Conservation (phyloP, 2,888 invertebrate genomes). For the Apamea epomidion region DNA sequence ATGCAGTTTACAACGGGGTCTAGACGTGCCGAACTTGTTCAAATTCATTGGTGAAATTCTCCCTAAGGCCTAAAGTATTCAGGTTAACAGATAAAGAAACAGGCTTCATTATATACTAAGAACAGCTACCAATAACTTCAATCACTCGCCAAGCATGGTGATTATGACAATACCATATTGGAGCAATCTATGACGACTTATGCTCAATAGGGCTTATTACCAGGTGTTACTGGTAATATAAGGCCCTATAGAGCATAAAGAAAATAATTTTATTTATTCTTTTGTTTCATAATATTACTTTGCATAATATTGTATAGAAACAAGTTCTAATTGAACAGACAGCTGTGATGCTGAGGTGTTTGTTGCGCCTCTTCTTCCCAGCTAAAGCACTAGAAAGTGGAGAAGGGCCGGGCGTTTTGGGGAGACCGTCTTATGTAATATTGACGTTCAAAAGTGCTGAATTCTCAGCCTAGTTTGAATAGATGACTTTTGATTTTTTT, state of each 20-base stretch:
- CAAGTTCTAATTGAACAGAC: neutral
- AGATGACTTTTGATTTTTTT: neutral
- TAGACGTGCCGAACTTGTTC: neutral
- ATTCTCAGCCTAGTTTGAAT: neutral
- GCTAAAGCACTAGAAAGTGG: neutral
- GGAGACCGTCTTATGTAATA: neutral
- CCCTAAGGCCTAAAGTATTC: neutral
- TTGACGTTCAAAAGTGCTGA: neutral
- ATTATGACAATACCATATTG: slow-evolving; percentile 21
- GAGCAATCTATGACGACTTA: slow-evolving; percentile 4
- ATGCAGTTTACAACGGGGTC: neutral
- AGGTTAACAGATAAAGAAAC: slow-evolving; percentile 17
- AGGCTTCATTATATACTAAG: slow-evolving; percentile 4
- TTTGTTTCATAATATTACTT: neutral
- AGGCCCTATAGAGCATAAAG: neutral
- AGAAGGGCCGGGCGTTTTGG: neutral
- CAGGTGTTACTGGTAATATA: neutral
- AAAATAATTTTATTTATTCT: neutral
- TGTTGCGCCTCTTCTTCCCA: neutral
- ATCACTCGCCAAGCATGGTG: slow-evolving; percentile 44
- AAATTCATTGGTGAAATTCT: neutral
- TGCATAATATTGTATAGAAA: neutral
- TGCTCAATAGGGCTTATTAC: neutral
- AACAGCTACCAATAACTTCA: slow-evolving; percentile 11
- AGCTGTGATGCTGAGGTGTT: neutral